phyloP scores from a whole-genome alignment of 2,888 invertebrate genomes.

The Bimastos eiseni region DNA sequence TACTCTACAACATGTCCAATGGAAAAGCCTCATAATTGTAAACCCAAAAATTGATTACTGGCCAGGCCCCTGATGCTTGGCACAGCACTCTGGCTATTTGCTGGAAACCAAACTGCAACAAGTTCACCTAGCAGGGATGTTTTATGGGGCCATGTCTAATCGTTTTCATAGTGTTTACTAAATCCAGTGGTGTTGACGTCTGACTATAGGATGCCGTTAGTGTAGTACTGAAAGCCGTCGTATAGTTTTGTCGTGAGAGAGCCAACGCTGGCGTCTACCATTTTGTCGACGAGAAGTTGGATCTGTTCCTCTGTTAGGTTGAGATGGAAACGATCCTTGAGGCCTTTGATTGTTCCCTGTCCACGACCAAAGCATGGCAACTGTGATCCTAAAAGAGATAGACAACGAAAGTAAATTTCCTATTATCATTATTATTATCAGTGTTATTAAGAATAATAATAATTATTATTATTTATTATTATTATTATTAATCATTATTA shows the following conservation, averaged over 20 bases:
- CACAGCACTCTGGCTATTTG: too few species aligned
- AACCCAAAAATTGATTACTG: too few species aligned
- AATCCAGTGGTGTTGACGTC: neutral
- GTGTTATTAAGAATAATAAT: neutral
- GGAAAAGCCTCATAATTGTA: too few species aligned
- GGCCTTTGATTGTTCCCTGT: constrained; percentile 82
- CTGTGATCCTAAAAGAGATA: constrained; percentile 76
- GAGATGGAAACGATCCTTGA: constrained; percentile 91
- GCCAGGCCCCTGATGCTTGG: too few species aligned
- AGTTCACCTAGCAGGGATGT: too few species aligned
- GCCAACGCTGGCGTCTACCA: constrained; percentile 91
- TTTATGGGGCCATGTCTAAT: too few species aligned
- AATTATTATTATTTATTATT: too few species aligned
- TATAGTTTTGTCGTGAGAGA: constrained; percentile 96
- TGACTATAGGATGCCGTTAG: constrained; percentile 78
- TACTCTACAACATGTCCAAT: too few species aligned
- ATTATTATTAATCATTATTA: too few species aligned
- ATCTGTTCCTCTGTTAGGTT: constrained; percentile 93
- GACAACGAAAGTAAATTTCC: neutral
- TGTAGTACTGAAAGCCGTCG: constrained; percentile 98
- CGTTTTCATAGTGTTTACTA: neutral
- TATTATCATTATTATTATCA: neutral
- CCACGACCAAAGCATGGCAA: constrained; percentile 92
- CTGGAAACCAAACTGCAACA: too few species aligned
- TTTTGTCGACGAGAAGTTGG: constrained; percentile 83